A percentile compares a stretch with the other conserved stretches of the same genome.
phyloP scores from a whole-genome alignment of 2,797 vertebrate genomes.

The Fratercula arctica region DNA sequence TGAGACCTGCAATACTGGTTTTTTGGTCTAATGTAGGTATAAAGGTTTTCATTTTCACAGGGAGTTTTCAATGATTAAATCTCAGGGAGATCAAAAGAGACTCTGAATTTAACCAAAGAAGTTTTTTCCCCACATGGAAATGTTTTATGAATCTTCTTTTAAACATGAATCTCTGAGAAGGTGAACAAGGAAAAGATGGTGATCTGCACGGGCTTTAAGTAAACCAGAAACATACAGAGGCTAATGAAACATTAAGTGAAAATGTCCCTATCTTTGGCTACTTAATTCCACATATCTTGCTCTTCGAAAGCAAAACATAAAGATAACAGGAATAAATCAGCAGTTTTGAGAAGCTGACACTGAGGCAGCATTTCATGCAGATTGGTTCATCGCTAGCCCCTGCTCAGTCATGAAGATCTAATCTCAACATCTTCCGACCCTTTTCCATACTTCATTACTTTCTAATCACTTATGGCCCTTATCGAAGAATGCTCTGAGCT shows the following conservation, averaged over 20 bases:
- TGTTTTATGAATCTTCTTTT: constrained; percentile 7
- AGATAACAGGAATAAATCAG: constrained; percentile 35
- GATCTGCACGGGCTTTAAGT: background rate
- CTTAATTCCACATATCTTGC: background rate
- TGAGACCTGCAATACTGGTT: background rate
- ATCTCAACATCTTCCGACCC: constrained; percentile 59
- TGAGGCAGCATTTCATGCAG: constrained; percentile 41
- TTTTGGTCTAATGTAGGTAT: background rate
- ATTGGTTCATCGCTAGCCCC: constrained; percentile 25
- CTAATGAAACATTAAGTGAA: background rate
- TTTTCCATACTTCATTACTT: constrained; percentile 64
- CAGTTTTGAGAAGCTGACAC: constrained; percentile 19
- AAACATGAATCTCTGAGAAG: background rate
- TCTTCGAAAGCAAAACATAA: constrained; percentile 17
- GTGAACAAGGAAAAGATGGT: background rate
- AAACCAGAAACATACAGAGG: background rate
- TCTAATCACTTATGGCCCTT: constrained; percentile 58
- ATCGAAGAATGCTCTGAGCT: constrained; percentile 39
- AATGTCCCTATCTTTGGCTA: background rate
- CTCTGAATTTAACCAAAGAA: background rate
- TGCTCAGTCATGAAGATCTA: constrained; percentile 54
- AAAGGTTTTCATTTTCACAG: background rate
- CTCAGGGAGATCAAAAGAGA: constrained; percentile 9
- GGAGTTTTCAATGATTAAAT: background rate
- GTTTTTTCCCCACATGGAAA: background rate